Evolutionary conservation across 2,113 vertebrate species (phyloP).

Genomic region (Eubucco bourcierii): DNA sequence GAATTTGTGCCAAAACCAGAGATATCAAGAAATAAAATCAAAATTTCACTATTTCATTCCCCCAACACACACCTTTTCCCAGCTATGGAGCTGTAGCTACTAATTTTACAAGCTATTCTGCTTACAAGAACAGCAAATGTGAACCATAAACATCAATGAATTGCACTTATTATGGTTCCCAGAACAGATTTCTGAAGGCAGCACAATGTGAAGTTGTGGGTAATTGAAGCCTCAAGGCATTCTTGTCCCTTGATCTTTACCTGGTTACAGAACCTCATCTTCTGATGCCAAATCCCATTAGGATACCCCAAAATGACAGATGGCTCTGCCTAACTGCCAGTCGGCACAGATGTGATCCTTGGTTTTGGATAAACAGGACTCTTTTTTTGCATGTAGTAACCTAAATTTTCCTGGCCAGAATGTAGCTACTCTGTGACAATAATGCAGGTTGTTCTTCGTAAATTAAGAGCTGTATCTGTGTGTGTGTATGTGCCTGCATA

Average conservation of each 20-base stretch:
- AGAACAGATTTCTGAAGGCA: constrained; percentile 51
- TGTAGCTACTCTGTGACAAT: background rate
- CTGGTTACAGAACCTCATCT: constrained; percentile 67
- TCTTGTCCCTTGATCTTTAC: constrained; percentile 63
- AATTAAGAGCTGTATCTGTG: background rate
- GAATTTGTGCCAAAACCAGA: background rate
- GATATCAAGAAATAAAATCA: background rate
- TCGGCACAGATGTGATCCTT: constrained; percentile 75
- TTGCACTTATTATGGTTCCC: constrained; percentile 29
- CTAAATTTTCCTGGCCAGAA: constrained; percentile 69
- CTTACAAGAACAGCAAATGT: background rate
- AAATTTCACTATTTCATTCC: background rate
- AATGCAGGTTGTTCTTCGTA: background rate
- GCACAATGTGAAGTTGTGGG: constrained; percentile 69
- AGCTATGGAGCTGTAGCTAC: background rate
- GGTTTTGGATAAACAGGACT: constrained; percentile 61
- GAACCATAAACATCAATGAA: constrained; percentile 30
- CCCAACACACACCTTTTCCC: background rate
- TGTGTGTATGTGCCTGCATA: background rate
- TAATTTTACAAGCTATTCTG: constrained; percentile 16
- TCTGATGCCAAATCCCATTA: constrained; percentile 77
- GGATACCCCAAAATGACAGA: constrained; percentile 77
- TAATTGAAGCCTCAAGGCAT: constrained; percentile 72
- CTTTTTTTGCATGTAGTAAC: constrained; percentile 64
- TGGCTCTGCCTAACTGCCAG: constrained; percentile 74